Base-by-base conservation (phyloP, 2,888 invertebrate species). In the Drosophila atripex region DNA sequence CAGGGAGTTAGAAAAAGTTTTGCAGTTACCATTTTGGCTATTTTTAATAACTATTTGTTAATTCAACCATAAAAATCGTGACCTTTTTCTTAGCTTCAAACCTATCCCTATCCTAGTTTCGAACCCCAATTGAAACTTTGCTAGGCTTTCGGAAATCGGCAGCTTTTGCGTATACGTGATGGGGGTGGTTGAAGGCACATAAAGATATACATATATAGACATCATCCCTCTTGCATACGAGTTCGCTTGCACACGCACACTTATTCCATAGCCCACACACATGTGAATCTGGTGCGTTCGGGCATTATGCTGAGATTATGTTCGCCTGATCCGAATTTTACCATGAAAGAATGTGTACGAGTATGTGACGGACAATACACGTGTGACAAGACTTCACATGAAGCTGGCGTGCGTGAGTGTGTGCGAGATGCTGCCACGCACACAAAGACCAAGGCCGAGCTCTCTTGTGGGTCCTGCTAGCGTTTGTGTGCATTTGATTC, bases 261-360 rank as follows among this genome's bases (percentile, higher is more conserved):
- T 46, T 25, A 69, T 69, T 69, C 51, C 50, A 68, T 57, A 68
- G 46, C 49, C 14, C 55, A 12, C 59, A 54, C 49, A 69, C 53
- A 60, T 49, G 52, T 41, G 39, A 51, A 55, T 28, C 50, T 32
- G 54, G 54, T 70, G 65, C 59, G 51, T 71, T 41, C 41, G 9
- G 16, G 3, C 28, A 72, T 66, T 47, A 47, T 73, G 46, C 60
- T 60, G 35, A 38, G 45, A 60, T 80, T 35, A 75, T 90, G 90
- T 12, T 75, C 65, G 75, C 89, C 90, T 83, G 74, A 61, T 90
- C 69, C 28, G 74, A 77, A 87, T 72, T 90, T 85, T 83, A 90
- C 90, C 77, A 89, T 73, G 77, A 86, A 82, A 89, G 86, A 88
- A 89, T 88, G 84, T 89, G 89, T 88, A 88, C 80, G 82, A 86